Evolutionary conservation across 2,113 vertebrate species (phyloP).

Genomic region (Brienomyrus brachyistius): DNA sequence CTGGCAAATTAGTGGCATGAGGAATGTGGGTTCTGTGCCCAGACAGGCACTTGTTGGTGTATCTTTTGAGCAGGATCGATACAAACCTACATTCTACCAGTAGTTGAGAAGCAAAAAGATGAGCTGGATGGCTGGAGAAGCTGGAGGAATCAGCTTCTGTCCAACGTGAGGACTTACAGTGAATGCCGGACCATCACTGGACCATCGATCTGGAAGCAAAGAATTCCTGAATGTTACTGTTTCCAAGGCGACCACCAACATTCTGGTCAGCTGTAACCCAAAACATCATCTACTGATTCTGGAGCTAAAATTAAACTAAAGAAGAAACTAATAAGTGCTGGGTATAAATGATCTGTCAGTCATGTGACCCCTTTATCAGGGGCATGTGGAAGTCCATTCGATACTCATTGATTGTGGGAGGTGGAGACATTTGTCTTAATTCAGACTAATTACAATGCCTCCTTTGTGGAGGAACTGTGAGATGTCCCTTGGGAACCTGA

Average conservation of each 20-base stretch:
- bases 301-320: conserved; percentile 33
- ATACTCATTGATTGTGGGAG: conserved; percentile 64
- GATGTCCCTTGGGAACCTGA: conserved; percentile 22
- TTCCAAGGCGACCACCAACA: background rate
- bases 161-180: background rate
- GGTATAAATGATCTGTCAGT: conserved; percentile 67
- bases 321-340: conserved; percentile 56
- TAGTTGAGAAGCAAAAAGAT: background rate
- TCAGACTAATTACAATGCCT: conserved; percentile 64
- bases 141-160: background rate
- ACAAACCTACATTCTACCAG: background rate
- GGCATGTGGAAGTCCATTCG: conserved; percentile 53
- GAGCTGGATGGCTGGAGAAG: background rate
- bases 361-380: conserved; percentile 44
- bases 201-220: background rate
- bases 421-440: conserved; percentile 69
- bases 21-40: background rate
- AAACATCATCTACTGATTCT: conserved; percentile 21
- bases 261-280: background rate
- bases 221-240: background rate
- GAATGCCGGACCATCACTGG: background rate
- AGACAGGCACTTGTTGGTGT: background rate
- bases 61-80: background rate
- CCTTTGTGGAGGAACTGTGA: conserved; percentile 45
- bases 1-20: background rate